Base-by-base conservation (phyloP, 2,888 invertebrate species). In the Ernsta delagoae region DNA sequence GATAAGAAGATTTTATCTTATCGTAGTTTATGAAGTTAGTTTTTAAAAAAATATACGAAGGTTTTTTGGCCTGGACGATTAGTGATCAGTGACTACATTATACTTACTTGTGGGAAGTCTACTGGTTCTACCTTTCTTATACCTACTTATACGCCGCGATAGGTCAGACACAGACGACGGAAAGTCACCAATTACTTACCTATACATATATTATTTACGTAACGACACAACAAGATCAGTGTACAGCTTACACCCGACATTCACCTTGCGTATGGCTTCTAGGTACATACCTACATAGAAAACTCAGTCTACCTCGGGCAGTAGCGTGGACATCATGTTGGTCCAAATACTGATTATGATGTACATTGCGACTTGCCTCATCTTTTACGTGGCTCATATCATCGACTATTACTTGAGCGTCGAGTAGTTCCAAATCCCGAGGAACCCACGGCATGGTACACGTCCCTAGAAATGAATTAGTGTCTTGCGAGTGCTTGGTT, bases 281-380 rank as follows among this genome's bases (percentile, higher is more conserved):
- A 16, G 59, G 65, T 16, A 45, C 65, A n/a, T n/a, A n/a, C n/a
- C n/a, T n/a, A n/a, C n/a, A 41, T 67, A 67, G 67, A 48, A 12
- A 63, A 54, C 36, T 67, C 67, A 81, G 84, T 83, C 75, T 57
- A 62, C 62, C 24, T 16, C 36, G 43, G 16, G 16, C 63, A 41
- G 63, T 43, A 43, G 41, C 72, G 62, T 68, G 72, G 43, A 65
- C 70, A 87, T 76, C 81, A 94, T 94, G 94, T 83, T 94, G 82
- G 90, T 94, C 11, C 94, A 94, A 75, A 92, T 94, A 57, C 84
- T 94, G 16, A 91, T 94, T 59, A 92, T 94, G 83, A 91, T 93
- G 89, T 94, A 94, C 82, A 91, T 93, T 66, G 91, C 86, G 67
- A 90, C 90, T 8, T 94, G 93, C 75, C 81, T 93, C 12, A 72